phyloP scores from a whole-genome alignment of 1,140 invertebrate genomes.

The Zeugodacus cucurbitae region DNA sequence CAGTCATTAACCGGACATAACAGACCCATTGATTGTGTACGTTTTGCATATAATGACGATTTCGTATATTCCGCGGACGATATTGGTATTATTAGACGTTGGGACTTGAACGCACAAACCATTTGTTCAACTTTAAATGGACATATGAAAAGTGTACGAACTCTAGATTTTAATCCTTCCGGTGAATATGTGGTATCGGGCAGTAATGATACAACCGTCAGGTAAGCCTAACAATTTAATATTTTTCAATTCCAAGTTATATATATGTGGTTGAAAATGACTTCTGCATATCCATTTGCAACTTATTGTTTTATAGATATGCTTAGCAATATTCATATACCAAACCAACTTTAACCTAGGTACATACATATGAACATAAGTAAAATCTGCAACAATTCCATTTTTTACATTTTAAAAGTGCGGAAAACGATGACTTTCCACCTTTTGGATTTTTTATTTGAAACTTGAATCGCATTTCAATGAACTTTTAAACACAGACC shows the following conservation, averaged over 20 bases:
- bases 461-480: neutral
- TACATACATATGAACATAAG: too few species aligned
- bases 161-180: slow-evolving; percentile 96
- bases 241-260: neutral
- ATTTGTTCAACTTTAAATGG: slow-evolving; percentile 91
- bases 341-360: too few species aligned
- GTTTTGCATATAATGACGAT: slow-evolving; percentile 94
- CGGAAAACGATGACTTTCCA: too few species aligned
- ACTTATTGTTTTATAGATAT: too few species aligned
- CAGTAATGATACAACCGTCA: slow-evolving; percentile 90
- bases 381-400: too few species aligned
- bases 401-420: too few species aligned
- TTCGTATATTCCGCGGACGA: slow-evolving; percentile 94
- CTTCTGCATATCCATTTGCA: too few species aligned
- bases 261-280: too few species aligned
- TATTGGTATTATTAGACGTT: slow-evolving; percentile 93
- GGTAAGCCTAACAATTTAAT: slow-evolving; percentile 62
- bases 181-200: slow-evolving; percentile 94
- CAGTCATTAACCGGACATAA: slow-evolving; percentile 85
- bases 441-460: neutral
- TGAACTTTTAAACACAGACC: neutral
- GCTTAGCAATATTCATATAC: too few species aligned
- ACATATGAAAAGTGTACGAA: slow-evolving; percentile 89
- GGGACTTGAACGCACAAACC: slow-evolving; percentile 95
- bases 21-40: slow-evolving; percentile 92